Percentiles rank a stretch among this genome's conserved stretches.
phyloP scores from a whole-genome alignment of 2,888 invertebrate genomes.

The Linnaemya tessellans region DNA sequence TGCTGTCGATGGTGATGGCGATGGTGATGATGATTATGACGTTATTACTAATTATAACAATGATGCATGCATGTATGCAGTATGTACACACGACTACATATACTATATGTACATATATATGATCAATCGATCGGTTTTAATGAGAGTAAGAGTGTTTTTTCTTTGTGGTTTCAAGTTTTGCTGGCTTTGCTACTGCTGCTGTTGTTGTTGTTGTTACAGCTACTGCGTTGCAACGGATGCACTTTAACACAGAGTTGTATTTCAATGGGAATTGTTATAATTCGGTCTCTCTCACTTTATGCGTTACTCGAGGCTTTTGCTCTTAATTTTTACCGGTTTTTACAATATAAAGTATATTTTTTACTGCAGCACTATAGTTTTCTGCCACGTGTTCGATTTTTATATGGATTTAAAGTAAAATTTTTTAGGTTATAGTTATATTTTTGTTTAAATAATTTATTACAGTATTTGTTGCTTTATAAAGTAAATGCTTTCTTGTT shows the following conservation, averaged over 20 bases:
- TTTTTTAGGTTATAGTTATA: slow-evolving; percentile 63
- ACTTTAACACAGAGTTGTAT: slow-evolving; percentile 70
- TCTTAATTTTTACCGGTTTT: slow-evolving; percentile 65
- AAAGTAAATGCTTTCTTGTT: slow-evolving; percentile 42
- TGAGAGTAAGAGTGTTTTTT: slow-evolving; percentile 51
- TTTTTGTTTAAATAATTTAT: slow-evolving; percentile 16
- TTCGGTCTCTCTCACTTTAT: slow-evolving; percentile 19
- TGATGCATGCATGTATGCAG: not conserved
- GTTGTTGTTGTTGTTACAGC: slow-evolving; percentile 4
- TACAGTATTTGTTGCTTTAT: slow-evolving; percentile 35
- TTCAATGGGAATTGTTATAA: slow-evolving; percentile 23
- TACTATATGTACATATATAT: not conserved
- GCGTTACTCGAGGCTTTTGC: not conserved
- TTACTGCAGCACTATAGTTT: slow-evolving; percentile 43
- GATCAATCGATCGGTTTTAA: slow-evolving; percentile 44
- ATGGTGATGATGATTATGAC: not conserved
- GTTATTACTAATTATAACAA: not conserved
- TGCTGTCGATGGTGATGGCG: slow-evolving; percentile 1
- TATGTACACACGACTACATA: too few species aligned
- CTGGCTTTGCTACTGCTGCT: not conserved
- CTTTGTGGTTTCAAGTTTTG: slow-evolving; percentile 19
- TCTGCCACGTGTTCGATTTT: slow-evolving; percentile 69
- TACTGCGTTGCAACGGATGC: slow-evolving; percentile 67
- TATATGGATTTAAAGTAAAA: slow-evolving; percentile 32
- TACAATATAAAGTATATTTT: not conserved